Evolutionary conservation across 2,113 vertebrate species (phyloP), one percentile per base, ranked within the genome.

Genomic region (Cinclus mexicanus): DNA sequence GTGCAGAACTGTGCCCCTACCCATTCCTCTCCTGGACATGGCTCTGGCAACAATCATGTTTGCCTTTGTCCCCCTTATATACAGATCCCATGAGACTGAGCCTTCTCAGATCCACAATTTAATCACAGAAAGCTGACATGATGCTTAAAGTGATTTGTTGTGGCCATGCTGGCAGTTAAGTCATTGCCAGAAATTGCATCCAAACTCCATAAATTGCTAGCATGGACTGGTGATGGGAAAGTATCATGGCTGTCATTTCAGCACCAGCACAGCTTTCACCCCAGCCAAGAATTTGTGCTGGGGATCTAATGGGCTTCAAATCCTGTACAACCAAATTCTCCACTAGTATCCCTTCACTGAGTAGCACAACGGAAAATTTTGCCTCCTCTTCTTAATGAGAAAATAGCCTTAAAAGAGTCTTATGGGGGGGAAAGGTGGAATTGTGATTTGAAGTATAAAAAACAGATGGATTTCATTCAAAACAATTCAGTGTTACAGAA

Each of bases 131-230:
- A 75, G 23, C 60, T 95, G 94, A 97, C 92, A 83, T 5, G 92
- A 68, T 89, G 77, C 80, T 92, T 80, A 90, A 86, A 89, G 72
- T 96, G 92, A 95, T 97, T 97, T 96, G 94, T 95, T 4, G 35
- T 88, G 79, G 87, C 96, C 92, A 92, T 90, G 79, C 83, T 92
- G 88, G 88, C 79, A 75, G 88, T 78, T 93, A 95, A 95, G 90
- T 90, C 90, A 90, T 94, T 95, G 95, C 90, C 92, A 92, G 93
- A 69, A 75, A 57, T 89, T 86, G 88, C 83, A 90, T 94, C 90
- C 90, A 94, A 95, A 92, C 37, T 28, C 86, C 79, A 90, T 96
- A 94, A 96, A 93, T 96, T 87, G 52, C 77, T 83, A 22, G 60
- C 47, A 64, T 60, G 56, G 56, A 42, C 41, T 87, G 69, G 28